These are phyloP conservation scores for Babyrousa celebensis DNA, from an alignment of 2,797 vertebrate species.

Conservation along the genomic window DNA sequence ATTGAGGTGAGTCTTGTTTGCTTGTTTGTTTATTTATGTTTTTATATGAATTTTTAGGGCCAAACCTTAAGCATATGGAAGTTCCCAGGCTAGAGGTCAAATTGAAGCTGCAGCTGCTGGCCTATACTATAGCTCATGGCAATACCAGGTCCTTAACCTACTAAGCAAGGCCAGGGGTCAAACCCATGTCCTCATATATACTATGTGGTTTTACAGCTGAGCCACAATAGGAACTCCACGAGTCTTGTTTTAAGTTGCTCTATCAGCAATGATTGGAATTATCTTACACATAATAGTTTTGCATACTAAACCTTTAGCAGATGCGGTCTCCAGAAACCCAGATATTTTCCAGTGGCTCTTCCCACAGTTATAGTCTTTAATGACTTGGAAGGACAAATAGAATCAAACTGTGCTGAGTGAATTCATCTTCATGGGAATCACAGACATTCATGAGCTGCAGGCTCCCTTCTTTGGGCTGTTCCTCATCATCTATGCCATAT, in stretches of 20 bases:
- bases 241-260: neutral
- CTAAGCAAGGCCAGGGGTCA: too few relatives aligned
- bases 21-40: too few relatives aligned
- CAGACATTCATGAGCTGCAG: constrained; percentile 10
- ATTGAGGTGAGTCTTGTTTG: neutral
- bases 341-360: neutral
- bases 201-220: too few relatives aligned
- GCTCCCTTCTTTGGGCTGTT: neutral
- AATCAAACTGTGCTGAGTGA: constrained; percentile 1
- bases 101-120: too few relatives aligned
- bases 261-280: neutral
- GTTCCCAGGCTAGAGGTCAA: too few relatives aligned
- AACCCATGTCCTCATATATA: too few relatives aligned
- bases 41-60: too few relatives aligned
- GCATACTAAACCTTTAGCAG: too few relatives aligned
- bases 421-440: constrained; percentile 50
- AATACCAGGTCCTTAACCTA: too few relatives aligned
- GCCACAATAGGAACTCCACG: too few relatives aligned
- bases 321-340: neutral
- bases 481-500: neutral
- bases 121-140: too few relatives aligned
- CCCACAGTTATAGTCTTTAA: neutral
- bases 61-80: too few relatives aligned
- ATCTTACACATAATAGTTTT: neutral
- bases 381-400: neutral